phyloP scores from a whole-genome alignment of 2,888 invertebrate genomes.

The Papilio gigon region DNA sequence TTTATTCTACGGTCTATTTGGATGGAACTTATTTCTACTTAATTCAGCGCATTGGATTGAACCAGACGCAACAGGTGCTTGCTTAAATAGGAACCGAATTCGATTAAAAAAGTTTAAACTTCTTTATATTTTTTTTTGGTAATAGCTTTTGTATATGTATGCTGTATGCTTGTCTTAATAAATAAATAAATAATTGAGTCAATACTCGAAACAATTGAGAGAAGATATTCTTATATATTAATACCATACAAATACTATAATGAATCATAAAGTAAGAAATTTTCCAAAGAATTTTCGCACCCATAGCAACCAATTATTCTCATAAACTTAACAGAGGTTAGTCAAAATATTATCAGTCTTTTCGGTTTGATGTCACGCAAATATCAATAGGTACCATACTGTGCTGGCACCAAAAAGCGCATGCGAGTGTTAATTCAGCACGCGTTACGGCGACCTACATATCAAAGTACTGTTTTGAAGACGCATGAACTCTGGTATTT shows the following conservation, averaged over 20 bases:
- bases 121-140: not conserved
- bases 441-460: constrained; percentile 2
- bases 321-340: no score
- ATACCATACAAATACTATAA: no score
- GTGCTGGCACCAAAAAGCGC: not conserved
- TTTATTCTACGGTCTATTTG: constrained; percentile 29
- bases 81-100: not conserved
- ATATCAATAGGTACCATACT: not conserved
- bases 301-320: no score
- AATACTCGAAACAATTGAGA: no score
- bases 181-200: no score
- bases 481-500: not conserved
- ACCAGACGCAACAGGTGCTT: constrained; percentile 29
- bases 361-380: not conserved
- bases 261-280: no score
- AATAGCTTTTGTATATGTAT: no score
- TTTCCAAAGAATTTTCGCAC: no score
- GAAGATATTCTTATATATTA: no score
- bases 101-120: not conserved
- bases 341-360: not conserved
- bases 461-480: not conserved
- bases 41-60: constrained; percentile 1
- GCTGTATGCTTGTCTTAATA: no score
- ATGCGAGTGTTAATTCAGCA: not conserved
- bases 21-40: constrained; percentile 26